phyloP scores from a whole-genome alignment of 1,140 invertebrate genomes.

The Drosophila pruinosa region DNA sequence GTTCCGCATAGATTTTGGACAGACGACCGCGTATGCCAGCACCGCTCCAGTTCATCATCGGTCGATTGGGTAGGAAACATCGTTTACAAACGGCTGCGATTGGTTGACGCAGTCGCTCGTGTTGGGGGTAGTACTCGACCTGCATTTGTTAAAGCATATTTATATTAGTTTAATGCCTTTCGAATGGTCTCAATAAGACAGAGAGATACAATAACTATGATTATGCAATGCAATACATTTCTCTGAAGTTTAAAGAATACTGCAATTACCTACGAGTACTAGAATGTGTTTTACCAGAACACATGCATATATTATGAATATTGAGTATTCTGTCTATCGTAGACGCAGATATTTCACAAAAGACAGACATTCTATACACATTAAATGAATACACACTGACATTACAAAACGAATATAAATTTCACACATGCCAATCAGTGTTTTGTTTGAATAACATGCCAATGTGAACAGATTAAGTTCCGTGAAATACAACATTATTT shows the following conservation, averaged over 20 bases:
- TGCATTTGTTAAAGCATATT: slow-evolving; percentile 25
- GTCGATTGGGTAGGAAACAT: slow-evolving; percentile 76
- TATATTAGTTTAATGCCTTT: slow-evolving; percentile 33
- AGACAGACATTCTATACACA: too few species aligned
- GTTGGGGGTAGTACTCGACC: slow-evolving; percentile 83
- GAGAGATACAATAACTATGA: slow-evolving; percentile 13
- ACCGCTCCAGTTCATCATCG: slow-evolving; percentile 76
- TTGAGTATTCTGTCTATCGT: slow-evolving; percentile 14
- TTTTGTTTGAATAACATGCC: slow-evolving; percentile 34
- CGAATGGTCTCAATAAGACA: neutral
- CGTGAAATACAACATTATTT: neutral
- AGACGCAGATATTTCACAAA: slow-evolving; percentile 4
- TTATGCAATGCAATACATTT: neutral
- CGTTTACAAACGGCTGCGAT: slow-evolving; percentile 83
- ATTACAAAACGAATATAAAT: neutral
- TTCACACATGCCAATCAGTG: slow-evolving; percentile 61
- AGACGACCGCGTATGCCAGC: slow-evolving; percentile 76
- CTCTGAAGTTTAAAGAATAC: neutral
- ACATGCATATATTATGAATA: slow-evolving; percentile 31
- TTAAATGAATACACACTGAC: slow-evolving; percentile 3
- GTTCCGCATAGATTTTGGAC: slow-evolving; percentile 44
- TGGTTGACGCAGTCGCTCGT: slow-evolving; percentile 83
- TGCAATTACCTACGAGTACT: neutral
- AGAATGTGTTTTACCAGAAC: slow-evolving; percentile 32
- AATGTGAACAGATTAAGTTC: slow-evolving; percentile 28